These are phyloP conservation scores for Calycopis cecrops DNA, from an alignment of 1,140 invertebrate species.

Conservation along the genomic window DNA sequence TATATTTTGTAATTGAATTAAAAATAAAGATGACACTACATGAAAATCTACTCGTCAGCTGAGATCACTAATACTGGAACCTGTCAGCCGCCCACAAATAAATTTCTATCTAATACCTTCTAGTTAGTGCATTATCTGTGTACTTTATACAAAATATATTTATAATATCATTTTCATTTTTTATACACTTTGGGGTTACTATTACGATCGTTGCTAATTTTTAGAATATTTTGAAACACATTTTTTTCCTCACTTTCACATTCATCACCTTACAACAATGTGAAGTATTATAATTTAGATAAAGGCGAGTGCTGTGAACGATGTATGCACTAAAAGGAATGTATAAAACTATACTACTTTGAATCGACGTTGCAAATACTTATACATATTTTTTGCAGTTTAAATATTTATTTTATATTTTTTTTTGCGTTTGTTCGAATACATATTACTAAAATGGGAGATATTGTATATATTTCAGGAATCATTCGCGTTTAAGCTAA, in stretches of 20 bases:
- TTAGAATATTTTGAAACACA: conserved; percentile 4
- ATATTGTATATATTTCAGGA: background rate
- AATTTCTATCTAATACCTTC: conserved; percentile 2
- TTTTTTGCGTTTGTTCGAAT: background rate
- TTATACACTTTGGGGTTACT: conserved; percentile 7
- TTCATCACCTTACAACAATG: background rate
- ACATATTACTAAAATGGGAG: background rate
- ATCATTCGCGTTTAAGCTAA: background rate
- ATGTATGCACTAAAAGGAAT: conserved; percentile 5
- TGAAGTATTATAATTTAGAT: conserved; percentile 3
- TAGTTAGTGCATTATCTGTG: conserved; percentile 8
- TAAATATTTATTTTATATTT: background rate
- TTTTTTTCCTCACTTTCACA: background rate
- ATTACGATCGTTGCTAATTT: background rate
- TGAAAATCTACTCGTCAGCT: background rate
- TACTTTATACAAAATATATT: conserved; percentile 8
- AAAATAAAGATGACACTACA: background rate
- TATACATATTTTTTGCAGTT: conserved; percentile 3
- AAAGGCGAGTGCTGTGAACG: conserved; percentile 1
- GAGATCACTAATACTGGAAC: conserved; percentile 10
- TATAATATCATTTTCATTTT: background rate
- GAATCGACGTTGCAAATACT: background rate
- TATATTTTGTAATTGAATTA: no score
- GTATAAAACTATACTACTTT: conserved; percentile 7
- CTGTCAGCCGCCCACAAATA: conserved; percentile 1